Conservation (phyloP, 2,888 invertebrate genomes). For the Boloria euphrosyne region DNA sequence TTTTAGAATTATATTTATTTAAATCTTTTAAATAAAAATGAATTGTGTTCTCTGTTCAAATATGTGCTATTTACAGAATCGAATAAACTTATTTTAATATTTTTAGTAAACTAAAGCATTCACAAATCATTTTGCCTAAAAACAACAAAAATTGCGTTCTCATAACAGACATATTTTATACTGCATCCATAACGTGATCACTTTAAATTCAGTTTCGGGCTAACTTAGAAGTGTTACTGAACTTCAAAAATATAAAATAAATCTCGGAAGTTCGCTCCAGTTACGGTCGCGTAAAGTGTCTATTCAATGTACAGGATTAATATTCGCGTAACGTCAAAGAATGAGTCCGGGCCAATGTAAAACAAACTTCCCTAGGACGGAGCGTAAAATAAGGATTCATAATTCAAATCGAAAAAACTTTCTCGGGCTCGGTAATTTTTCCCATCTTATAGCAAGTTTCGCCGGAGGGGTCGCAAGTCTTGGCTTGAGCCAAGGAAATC, state of each 20-base stretch:
- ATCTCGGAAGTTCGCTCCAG: constrained; percentile 33
- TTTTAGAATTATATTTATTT: too few species aligned
- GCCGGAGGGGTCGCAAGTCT: constrained; percentile 72
- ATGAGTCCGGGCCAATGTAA: constrained; percentile 66
- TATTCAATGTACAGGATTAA: constrained; percentile 60
- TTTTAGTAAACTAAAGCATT: too few species aligned
- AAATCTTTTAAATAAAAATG: too few species aligned
- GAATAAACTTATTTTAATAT: too few species aligned
- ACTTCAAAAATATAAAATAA: constrained; percentile 28
- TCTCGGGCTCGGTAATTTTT: constrained; percentile 77
- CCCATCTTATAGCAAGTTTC: constrained; percentile 78
- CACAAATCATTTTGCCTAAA: constrained; percentile 8
- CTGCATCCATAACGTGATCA: neutral
- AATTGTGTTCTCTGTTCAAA: too few species aligned
- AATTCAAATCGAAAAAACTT: constrained; percentile 83
- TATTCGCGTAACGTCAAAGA: constrained; percentile 65
- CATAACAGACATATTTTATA: neutral
- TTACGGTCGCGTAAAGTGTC: constrained; percentile 44
- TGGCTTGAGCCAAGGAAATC: constrained; percentile 67
- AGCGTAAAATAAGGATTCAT: constrained; percentile 81
- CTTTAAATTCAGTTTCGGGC: constrained; percentile 25
- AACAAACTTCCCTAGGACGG: constrained; percentile 72
- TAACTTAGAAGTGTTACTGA: constrained; percentile 26
- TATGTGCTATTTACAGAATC: too few species aligned
- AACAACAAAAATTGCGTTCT: neutral